Base-by-base conservation (phyloP, 2,113 vertebrate species). In the Brachirus orientalis region DNA sequence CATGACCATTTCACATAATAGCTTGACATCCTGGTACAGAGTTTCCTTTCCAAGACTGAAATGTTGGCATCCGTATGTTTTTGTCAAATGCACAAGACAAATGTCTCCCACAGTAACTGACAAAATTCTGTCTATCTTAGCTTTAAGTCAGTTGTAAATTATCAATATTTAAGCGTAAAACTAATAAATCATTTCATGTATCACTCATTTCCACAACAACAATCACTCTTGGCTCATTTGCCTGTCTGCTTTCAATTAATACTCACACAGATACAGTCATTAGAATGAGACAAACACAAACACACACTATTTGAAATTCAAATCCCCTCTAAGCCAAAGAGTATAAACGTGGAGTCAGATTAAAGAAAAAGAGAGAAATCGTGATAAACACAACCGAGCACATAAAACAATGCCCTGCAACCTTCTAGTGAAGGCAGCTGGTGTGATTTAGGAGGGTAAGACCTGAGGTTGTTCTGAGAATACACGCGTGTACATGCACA, bases 381-480 rank as follows among this genome's bases (percentile, higher is more conserved):
- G 3, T 28, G 19, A 67, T 14, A 72, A 75, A 77, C 41, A 73
- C 56, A 63, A 51, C 47, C 44, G 33, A 48, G 38, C 58, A 60
- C 18, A 54, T 14, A 35, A 37, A 69, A 65, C 35, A n/a, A 60
- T 83, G 67, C 4, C 36, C 80, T 82, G 6, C 77, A 60, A 46
- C 51, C 76, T 77, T 52, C 45, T 37, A 56, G 52, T 37, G 60
- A 75, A 70, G 61, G 40, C 78, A 82, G 67, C 75, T 85, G 84
- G 82, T 64, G 19, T 60, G 66, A 58, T 85, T 89, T 87, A 81
- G 77, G 41, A 63, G 44, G 64, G 56, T 57, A 38, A 72, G 68
- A 64, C 76, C 74, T 45, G n/a, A 18, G 73, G 75, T 55, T 80
- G 62, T 83, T 83, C 75, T 77, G 36, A 76, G 72, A 85, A 79